Conservation (phyloP, 2,797 vertebrate genomes). For the Schizopygopsis pylzovi region DNA sequence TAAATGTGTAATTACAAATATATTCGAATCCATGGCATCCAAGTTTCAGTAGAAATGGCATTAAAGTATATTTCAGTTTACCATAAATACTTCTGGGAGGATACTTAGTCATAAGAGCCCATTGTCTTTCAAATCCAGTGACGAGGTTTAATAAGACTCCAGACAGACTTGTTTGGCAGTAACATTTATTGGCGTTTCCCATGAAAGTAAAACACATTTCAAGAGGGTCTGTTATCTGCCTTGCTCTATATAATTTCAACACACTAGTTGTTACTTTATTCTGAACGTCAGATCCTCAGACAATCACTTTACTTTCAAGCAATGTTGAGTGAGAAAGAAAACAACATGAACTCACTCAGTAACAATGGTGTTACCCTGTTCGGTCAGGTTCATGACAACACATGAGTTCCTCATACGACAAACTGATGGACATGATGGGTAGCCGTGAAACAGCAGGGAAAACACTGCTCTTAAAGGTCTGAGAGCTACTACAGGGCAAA, state of each 20-base stretch:
- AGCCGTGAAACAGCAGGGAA: constrained; percentile 63
- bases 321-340: constrained; percentile 28
- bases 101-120: not conserved
- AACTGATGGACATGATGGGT: constrained; percentile 62
- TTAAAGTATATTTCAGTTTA: not conserved
- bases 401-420: constrained; percentile 51
- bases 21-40: not conserved
- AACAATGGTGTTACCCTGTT: constrained; percentile 7
- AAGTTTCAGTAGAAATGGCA: not conserved
- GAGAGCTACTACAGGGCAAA: constrained; percentile 71
- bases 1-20: not conserved
- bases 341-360: constrained; percentile 32
- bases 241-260: constrained; percentile 39
- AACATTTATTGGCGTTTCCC: constrained; percentile 81
- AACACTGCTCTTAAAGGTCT: constrained; percentile 59
- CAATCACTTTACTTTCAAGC: constrained; percentile 40
- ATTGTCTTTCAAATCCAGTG: not conserved
- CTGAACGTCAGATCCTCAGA: constrained; percentile 51
- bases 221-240: constrained; percentile 69
- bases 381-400: constrained; percentile 60
- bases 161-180: constrained; percentile 66
- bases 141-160: constrained; percentile 13
- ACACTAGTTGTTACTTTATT: constrained; percentile 51
- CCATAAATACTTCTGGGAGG: not conserved
- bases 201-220: constrained; percentile 73